Conservation (phyloP, 1,140 invertebrate species). For the Drosophila virilis region DNA sequence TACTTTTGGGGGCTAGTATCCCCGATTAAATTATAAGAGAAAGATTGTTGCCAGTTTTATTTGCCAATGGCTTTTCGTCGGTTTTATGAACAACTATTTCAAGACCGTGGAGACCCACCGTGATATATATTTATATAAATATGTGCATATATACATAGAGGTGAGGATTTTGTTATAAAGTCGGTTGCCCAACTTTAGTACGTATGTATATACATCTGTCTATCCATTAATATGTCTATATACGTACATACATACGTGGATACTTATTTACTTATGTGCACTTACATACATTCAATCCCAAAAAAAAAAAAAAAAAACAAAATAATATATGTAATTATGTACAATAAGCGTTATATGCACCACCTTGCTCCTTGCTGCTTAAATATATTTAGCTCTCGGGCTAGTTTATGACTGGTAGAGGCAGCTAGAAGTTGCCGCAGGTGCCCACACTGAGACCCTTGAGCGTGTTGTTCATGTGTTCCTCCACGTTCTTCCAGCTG, state of each 20-base stretch:
- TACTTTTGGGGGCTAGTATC: too few species aligned
- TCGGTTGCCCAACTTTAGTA: neutral
- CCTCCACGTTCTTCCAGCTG: constrained; percentile 87
- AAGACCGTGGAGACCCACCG: constrained; percentile 38
- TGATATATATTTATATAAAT: constrained; percentile 29
- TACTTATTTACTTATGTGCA: constrained; percentile 1
- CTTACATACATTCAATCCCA: constrained; percentile 3
- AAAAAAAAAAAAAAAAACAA: constrained; percentile 33
- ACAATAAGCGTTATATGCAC: constrained; percentile 24
- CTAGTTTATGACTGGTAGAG: neutral
- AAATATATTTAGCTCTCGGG: neutral
- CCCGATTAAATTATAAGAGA: too few species aligned
- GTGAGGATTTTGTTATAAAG: constrained; percentile 5
- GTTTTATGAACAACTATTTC: constrained; percentile 21
- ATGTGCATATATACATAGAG: constrained; percentile 25
- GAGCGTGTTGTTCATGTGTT: constrained; percentile 86
- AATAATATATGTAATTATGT: constrained; percentile 6
- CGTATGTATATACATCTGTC: neutral
- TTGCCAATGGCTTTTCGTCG: neutral
- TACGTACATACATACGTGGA: constrained; percentile 16
- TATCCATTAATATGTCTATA: neutral
- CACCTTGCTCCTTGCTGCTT: neutral
- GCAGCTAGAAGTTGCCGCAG: constrained; percentile 89
- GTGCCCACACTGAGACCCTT: constrained; percentile 85
- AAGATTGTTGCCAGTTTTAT: neutral